A percentile compares a stretch with the other conserved stretches of the same genome.
Conservation (phyloP, 2,797 vertebrate genomes). For the Microhierax caerulescens region DNA sequence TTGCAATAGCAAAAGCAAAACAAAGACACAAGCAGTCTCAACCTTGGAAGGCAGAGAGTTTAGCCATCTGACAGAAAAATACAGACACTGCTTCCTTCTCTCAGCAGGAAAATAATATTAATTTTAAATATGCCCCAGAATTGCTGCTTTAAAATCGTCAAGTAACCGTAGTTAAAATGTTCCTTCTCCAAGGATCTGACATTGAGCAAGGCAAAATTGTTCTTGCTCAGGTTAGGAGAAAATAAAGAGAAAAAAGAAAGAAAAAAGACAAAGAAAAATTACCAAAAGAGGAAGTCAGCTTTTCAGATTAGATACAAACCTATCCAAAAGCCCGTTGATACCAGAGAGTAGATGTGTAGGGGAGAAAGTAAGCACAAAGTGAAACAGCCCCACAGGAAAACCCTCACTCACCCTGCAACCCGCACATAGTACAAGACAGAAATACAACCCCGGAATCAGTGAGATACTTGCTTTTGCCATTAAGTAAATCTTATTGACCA, state of each 20-base stretch:
- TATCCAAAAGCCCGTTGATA: neutral
- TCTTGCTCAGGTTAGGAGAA: neutral
- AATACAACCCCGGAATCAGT: neutral
- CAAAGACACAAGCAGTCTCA: neutral
- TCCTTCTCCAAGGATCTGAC: neutral
- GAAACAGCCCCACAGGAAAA: neutral
- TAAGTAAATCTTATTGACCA: neutral
- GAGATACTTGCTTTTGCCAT: neutral
- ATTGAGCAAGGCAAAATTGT: neutral
- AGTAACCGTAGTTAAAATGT: neutral
- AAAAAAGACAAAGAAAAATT: fast-evolving
- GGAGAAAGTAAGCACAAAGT: neutral
- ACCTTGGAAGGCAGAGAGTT: neutral
- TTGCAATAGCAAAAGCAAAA: neutral
- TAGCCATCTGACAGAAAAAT: neutral
- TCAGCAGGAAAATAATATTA: neutral
- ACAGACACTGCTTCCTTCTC: neutral
- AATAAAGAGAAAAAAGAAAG: neutral
- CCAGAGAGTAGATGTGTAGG: neutral
- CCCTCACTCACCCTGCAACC: neutral
- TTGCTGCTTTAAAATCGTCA: neutral
- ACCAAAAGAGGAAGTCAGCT: neutral
- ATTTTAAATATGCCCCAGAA: neutral
- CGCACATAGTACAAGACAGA: neutral
- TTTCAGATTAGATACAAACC: neutral